Evolutionary conservation across 2,888 invertebrate genomes (phyloP), one percentile per base, ranked within the genome.

Genomic region (Pandemis cinnamomeana): DNA sequence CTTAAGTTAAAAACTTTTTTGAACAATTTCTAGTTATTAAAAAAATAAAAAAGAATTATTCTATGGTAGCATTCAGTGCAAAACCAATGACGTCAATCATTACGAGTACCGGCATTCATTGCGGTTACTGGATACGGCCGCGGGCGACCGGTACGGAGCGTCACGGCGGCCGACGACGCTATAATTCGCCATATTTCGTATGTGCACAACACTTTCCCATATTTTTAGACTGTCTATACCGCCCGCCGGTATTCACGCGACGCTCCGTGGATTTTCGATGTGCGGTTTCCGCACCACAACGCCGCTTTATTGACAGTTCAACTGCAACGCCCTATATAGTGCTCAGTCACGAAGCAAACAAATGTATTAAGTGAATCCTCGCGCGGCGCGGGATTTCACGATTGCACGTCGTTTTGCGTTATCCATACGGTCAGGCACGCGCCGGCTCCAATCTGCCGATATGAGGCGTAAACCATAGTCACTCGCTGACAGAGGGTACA

Each of bases 241-340:
- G 77, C 87, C 89, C 89, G 89, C 87, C 89, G 87, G 89, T 87
- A 89, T 92, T 91, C 91, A 92, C 90, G 91, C 90, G 89, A 91
- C 86, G 84, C 85, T 88, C 86, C 81, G 87, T 87, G 86, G 87
- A 90, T 90, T 91, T 91, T 91, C 86, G 87, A 91, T 89, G 87
- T 87, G 89, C 86, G 87, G 87, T 89, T 91, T 90, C 91, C 90
- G 88, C 86, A 81, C 86, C 86, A 89, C 88, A 89, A 88, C 88
- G 85, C 84, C 84, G 83, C 27, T 89, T 89, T 91, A 92, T 92
- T 91, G 89, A 90, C 88, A 87, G 85, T 80, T 84, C 80, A 87
- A 87, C 84, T 85, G 85, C 85, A 86, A 77, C 82, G 82, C 80
- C 83, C 79, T 85, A 89, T 86, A 80, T 86, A 83, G 84, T 82